A percentile compares a stretch with the other conserved stretches of the same genome.
phyloP scores from a whole-genome alignment of 2,888 invertebrate genomes.

The Miltochrista miniata region DNA sequence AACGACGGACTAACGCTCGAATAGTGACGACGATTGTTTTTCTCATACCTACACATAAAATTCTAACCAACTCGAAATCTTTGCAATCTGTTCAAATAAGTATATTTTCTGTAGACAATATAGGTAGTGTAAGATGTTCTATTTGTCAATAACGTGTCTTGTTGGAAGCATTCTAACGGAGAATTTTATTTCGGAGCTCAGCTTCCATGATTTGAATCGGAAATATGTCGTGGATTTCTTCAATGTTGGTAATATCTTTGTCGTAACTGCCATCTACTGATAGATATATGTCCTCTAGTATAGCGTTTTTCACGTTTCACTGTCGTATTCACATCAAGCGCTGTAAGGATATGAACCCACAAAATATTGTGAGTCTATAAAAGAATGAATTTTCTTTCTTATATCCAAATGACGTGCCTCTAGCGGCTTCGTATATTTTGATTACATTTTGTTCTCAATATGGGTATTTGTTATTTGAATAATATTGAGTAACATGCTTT shows the following conservation, averaged over 20 bases:
- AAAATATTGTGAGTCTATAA: neutral
- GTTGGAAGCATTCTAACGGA: slow-evolving; percentile 9
- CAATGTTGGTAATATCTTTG: neutral
- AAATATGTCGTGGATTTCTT: slow-evolving; percentile 3
- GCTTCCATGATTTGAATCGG: neutral
- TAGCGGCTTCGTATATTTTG: neutral
- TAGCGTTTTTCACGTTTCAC: neutral
- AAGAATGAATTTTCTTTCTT: neutral
- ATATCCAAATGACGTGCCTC: neutral
- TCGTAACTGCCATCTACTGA: neutral
- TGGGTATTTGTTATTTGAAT: neutral
- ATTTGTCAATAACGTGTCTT: slow-evolving; percentile 28
- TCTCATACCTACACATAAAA: neutral
- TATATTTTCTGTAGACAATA: neutral
- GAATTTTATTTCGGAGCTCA: slow-evolving; percentile 10
- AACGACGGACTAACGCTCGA: too few species aligned
- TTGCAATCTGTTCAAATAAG: slow-evolving; percentile 3
- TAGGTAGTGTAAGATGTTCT: neutral
- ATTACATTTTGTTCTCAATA: neutral
- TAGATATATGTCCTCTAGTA: neutral
- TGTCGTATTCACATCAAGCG: neutral
- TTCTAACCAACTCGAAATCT: neutral
- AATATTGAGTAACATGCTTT: too few species aligned
- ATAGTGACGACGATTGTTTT: too few species aligned
- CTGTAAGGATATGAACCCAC: neutral